phyloP scores from a whole-genome alignment of 1,140 invertebrate species.

The Parasteatoda tepidariorum region DNA sequence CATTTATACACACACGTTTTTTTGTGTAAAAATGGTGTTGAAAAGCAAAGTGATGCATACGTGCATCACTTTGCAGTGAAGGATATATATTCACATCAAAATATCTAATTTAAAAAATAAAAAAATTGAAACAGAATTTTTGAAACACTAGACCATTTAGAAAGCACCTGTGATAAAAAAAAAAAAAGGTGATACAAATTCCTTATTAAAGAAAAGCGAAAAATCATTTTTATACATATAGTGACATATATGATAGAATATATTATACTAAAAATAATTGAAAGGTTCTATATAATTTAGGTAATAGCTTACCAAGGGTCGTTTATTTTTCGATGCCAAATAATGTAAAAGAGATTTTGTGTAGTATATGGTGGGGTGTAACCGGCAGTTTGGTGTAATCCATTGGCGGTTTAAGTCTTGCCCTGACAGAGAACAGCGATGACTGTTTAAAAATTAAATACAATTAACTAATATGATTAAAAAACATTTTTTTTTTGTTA shows the following conservation, averaged over 20 bases:
- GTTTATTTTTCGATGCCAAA: slow-evolving; percentile 46
- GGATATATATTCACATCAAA: too few species aligned
- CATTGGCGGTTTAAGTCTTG: slow-evolving; percentile 92
- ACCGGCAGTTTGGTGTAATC: slow-evolving; percentile 77
- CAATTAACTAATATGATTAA: slow-evolving; percentile 7
- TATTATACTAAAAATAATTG: not conserved
- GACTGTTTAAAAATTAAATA: slow-evolving; percentile 72
- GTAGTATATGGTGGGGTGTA: slow-evolving; percentile 87
- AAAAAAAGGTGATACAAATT: too few species aligned
- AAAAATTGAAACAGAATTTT: too few species aligned
- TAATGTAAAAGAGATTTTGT: slow-evolving; percentile 77
- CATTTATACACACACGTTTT: too few species aligned
- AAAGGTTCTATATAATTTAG: slow-evolving; percentile 10
- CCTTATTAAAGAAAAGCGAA: too few species aligned
- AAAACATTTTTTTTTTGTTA: not conserved
- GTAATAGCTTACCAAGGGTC: slow-evolving; percentile 47
- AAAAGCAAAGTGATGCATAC: too few species aligned
- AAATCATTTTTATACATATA: not conserved
- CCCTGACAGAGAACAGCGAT: slow-evolving; percentile 88
- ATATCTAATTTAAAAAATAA: too few species aligned
- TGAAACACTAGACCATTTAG: too few species aligned
- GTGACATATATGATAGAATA: too few species aligned
- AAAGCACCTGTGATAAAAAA: too few species aligned
- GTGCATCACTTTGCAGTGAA: too few species aligned
- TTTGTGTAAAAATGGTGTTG: too few species aligned